These are phyloP conservation scores for Microtus richardsoni DNA, from an alignment of 2,113 vertebrate species.

Conservation along the genomic window DNA sequence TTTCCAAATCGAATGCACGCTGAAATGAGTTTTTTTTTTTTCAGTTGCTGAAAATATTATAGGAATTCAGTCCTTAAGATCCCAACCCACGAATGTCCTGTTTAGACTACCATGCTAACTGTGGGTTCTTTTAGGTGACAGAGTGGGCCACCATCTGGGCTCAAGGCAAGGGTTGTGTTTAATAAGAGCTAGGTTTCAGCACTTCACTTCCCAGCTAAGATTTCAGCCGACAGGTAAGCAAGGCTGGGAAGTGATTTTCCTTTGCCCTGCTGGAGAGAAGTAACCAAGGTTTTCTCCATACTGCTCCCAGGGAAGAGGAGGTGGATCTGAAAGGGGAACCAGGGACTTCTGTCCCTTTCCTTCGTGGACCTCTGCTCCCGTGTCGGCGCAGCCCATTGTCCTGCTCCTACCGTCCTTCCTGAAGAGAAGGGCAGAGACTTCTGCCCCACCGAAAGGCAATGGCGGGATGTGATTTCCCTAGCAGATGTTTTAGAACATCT, in stretches of 20 bases:
- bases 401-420: not conserved
- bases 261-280: not conserved
- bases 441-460: fast-evolving
- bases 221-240: not conserved
- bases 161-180: not conserved
- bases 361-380: not conserved
- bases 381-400: not conserved
- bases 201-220: not conserved
- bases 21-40: conserved; percentile 43
- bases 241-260: not conserved
- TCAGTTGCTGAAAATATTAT: conserved; percentile 58
- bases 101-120: conserved; percentile 62
- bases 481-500: not conserved
- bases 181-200: not conserved
- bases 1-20: conserved; percentile 29
- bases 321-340: not conserved
- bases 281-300: not conserved
- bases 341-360: not conserved
- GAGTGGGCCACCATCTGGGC: conserved; percentile 53
- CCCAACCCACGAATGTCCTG: conserved; percentile 36
- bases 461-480: not conserved
- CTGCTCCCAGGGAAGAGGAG: not conserved
- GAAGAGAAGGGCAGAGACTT: not conserved
- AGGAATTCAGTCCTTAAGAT: conserved; percentile 67
- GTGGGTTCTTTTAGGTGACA: conserved; percentile 55